A percentile compares a stretch with the other conserved stretches of the same genome.
Conservation (phyloP, 2,888 invertebrate species). For the Mythimna lalbum region DNA sequence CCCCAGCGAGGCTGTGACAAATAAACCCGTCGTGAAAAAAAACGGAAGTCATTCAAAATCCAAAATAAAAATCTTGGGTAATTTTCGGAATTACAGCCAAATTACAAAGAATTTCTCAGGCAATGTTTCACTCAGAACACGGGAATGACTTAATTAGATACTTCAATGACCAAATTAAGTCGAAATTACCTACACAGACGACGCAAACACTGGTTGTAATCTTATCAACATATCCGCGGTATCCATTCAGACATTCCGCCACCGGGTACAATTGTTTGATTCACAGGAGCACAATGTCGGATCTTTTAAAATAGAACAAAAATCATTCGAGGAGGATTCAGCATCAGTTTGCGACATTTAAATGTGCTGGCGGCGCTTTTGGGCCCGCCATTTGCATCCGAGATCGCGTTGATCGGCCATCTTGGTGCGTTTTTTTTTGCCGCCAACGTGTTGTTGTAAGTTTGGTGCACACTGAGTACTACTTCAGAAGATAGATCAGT, state of each 20-base stretch:
- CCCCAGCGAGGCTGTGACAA: background rate
- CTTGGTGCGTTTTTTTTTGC: slow-evolving; percentile 79
- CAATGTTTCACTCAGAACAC: slow-evolving; percentile 28
- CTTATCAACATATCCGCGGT: slow-evolving; percentile 64
- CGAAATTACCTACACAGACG: slow-evolving; percentile 40
- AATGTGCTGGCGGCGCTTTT: slow-evolving; percentile 88
- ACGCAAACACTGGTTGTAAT: slow-evolving; percentile 58
- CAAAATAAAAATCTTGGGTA: slow-evolving; percentile 14
- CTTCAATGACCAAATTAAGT: slow-evolving; percentile 58
- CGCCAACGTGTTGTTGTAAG: slow-evolving; percentile 68
- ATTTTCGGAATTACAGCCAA: slow-evolving; percentile 14
- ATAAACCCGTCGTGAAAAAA: slow-evolving; percentile 17
- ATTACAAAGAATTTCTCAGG: slow-evolving; percentile 29
- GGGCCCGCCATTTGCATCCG: slow-evolving; percentile 86
- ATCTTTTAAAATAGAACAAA: slow-evolving; percentile 85
- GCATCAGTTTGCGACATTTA: slow-evolving; percentile 85
- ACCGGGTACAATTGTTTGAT: slow-evolving; percentile 71
- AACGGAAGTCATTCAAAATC: background rate
- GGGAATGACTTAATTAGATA: slow-evolving; percentile 59
- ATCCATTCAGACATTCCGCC: slow-evolving; percentile 67
- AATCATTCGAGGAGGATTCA: slow-evolving; percentile 74
- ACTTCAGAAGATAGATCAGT: no score
- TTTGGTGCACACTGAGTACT: slow-evolving; percentile 63
- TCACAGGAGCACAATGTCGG: slow-evolving; percentile 71
- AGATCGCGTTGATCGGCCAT: slow-evolving; percentile 86